Base-by-base conservation (phyloP, 1,140 invertebrate species). In the Lepidurus couesii region DNA sequence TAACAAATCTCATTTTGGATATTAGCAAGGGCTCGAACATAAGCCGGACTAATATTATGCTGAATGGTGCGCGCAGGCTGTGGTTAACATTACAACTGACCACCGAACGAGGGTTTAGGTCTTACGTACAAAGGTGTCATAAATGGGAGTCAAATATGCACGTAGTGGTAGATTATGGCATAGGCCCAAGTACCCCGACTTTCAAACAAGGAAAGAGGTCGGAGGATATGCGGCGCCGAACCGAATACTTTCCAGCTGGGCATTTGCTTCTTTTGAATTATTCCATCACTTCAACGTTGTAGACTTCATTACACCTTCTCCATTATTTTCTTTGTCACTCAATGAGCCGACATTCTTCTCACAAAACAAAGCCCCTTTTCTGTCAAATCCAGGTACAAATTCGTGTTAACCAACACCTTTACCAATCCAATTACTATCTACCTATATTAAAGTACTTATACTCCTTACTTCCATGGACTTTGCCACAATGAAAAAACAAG, bases 331-430 rank as follows among this genome's bases (percentile, higher is more conserved):
- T 65, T 65, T 65, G 53, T 65, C 53, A 65, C 53, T 65, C 53
- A n/a, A n/a, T 65, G 21, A 65, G 53, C 53, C 53, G 53, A 65
- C 53, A 65, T 65, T 65, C 53, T 65, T 65, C 53, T 65, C 53
- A 65, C 4, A 21, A 65, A 65, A 65, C 53, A 65, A 65, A 21
- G 16, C 53, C 53, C 21, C n/a, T 7, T 21, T 65, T 65, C 53
- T 21, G 21, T 65, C 21, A 21, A 65, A 13, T 65, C 53, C 53
- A 65, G 53, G 53, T 65, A 65, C 53, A 65, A 65, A 65, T 65
- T 65, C 53, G 53, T 65, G 53, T 65, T 65, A 65, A 65, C 53
- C 53, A 65, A 65, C 53, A 65, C 53, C 53, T 65, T 65, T 65
- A 21, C 53, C 53, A 7, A 65, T 4, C 53, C 53, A 65, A 65